These are phyloP conservation scores for Paramuricea clavata DNA, from an alignment of 92 coral and sea anemone genomes.

Conservation along the genomic window DNA sequence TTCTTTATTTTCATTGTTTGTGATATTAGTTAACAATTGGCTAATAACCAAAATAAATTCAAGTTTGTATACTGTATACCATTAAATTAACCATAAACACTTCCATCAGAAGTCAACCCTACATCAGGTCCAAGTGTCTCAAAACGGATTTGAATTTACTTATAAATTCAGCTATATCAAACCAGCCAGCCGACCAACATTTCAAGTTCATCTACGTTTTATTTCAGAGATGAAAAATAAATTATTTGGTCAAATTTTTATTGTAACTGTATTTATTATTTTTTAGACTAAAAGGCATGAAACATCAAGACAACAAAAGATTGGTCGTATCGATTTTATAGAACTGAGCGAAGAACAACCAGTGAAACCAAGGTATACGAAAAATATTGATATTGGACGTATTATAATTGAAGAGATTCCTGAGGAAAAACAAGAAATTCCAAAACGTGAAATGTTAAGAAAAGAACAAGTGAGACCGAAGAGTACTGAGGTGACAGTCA, in stretches of 20 bases:
- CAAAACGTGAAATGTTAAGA: background rate
- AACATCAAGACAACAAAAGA: background rate
- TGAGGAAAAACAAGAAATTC: background rate
- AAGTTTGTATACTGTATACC: no score
- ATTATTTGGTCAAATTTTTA: background rate
- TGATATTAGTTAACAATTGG: no score
- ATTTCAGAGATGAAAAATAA: background rate
- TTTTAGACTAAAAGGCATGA: background rate
- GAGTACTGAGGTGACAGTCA: slow-evolving; percentile 9
- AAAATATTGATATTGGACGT: slow-evolving; percentile 32
- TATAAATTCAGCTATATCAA: background rate
- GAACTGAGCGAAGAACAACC: background rate
- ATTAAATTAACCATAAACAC: no score
- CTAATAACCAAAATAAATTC: no score
- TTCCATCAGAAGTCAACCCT: no score
- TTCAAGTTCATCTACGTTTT: slow-evolving; percentile 6
- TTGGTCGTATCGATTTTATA: background rate
- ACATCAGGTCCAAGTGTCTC: no score
- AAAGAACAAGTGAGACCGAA: slow-evolving; percentile 3
- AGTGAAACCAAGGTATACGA: background rate
- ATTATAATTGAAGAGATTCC: slow-evolving; percentile 42
- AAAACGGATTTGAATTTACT: background rate
- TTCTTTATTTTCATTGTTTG: background rate
- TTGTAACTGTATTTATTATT: background rate
- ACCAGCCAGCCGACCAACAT: background rate